Evolutionary conservation across 2,888 invertebrate genomes (phyloP), one percentile per base, ranked within the genome.

Genomic region (Leptinotarsa rubiginosa): DNA sequence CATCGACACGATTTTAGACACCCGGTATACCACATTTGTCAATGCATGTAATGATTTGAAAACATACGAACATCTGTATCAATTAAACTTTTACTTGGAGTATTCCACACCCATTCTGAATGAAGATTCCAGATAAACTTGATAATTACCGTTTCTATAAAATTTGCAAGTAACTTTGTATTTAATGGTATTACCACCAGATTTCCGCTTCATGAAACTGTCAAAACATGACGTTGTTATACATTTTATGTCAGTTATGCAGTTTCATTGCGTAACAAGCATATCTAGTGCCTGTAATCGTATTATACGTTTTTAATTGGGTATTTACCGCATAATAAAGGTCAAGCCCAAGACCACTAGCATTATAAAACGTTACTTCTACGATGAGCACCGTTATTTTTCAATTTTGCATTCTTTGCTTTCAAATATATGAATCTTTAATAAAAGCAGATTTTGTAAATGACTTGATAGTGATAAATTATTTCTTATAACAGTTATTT

Each of bases 301-400:
- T 67, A 67, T 54, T 31, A 25, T 52, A 67, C 50, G 31, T 52
- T 52, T 41, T 67, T 50, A 67, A 67, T 67, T 67, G 22, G 20
- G 1, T 25, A 25, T 67, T 67, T 25, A 22, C 18, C 50, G 52
- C 52, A 69, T 69, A 41, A 56, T 56, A 56, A 25, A 69, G 69
- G 69, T 69, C 69, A 69, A 69, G 56, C 69, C 56, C 69, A 69
- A 69, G 18, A 56, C 13, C 16, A 69, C 18, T 56, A 25, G n/a
- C 15, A 16, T 54, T 25, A 20, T 56, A 22, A 22, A 69, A 62
- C n/a, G 31, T 31, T 62, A 31, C 31, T 5, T 18, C n/a, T 31
- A n/a, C 15, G 12, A 31, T 31, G n/a, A 16, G 16, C 25, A 62
- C 62, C n/a, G 62, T 62, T 62, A 62, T 62, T 62, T 41, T n/a